Evolutionary conservation across 2,797 vertebrate species (phyloP).

Genomic region (Eupleurogrammus muticus): DNA sequence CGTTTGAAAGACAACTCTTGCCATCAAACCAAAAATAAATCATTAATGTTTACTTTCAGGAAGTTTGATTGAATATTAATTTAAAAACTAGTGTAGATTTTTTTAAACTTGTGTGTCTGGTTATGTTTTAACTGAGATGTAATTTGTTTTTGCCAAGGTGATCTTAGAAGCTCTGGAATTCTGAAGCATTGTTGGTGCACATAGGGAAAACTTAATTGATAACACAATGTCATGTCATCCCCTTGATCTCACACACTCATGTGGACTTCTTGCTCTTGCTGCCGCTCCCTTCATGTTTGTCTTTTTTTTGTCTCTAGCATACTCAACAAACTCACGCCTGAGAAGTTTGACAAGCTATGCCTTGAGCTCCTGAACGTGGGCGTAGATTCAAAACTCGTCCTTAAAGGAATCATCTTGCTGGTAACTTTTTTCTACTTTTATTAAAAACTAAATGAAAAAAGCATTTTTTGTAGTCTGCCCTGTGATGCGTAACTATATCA

Average conservation of each 20-base stretch:
- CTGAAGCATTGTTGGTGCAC: accelerated
- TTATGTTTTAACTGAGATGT: neutral
- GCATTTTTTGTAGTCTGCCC: conserved; percentile 14
- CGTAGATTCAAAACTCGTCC: conserved; percentile 99
- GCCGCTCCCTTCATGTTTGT: neutral
- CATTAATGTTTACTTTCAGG: neutral
- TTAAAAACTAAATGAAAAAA: conserved; percentile 18
- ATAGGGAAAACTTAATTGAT: neutral
- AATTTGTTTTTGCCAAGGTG: neutral
- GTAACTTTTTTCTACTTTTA: conserved; percentile 78
- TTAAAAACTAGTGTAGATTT: neutral
- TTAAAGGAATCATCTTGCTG: conserved; percentile 99
- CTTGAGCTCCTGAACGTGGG: conserved; percentile 99
- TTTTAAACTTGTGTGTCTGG: too few relatives aligned
- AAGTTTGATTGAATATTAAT: neutral
- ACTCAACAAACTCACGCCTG: conserved; percentile 99
- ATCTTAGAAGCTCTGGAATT: neutral
- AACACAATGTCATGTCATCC: neutral
- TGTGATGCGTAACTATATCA: conserved; percentile 29
- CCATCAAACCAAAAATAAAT: neutral
- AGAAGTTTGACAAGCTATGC: conserved; percentile 99
- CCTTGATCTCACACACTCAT: neutral
- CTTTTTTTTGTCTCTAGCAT: conserved; percentile 82
- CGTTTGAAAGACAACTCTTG: neutral
- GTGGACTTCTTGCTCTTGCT: conserved; percentile 4